phyloP scores from a whole-genome alignment of 2,888 invertebrate species.

The Meandrusa payeni region DNA sequence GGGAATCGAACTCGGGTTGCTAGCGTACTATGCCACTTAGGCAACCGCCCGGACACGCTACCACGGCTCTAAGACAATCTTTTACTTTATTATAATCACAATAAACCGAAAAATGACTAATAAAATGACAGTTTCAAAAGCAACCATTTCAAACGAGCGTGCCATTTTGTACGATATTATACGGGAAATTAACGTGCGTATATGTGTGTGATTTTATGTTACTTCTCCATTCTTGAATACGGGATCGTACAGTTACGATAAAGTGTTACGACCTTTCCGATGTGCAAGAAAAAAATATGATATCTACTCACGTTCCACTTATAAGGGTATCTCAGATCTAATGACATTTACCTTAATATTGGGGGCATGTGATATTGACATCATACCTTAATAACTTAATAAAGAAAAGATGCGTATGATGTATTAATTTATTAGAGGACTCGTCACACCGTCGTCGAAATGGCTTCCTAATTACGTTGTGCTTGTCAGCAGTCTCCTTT shows the following conservation, averaged over 20 bases:
- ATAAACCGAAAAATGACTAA: no score
- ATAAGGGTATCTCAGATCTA: slow-evolving; percentile 45
- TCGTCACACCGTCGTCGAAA: slow-evolving; percentile 11
- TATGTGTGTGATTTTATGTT: slow-evolving; percentile 71
- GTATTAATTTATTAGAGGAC: slow-evolving; percentile 20
- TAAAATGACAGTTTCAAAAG: no score
- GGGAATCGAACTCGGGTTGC: no score
- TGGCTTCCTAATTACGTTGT: slow-evolving; percentile 18
- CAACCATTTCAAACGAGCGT: no score
- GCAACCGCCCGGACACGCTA: no score
- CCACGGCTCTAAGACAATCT: no score
- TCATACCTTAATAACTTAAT: slow-evolving; percentile 23
- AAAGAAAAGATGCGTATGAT: slow-evolving; percentile 21
- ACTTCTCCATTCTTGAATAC: slow-evolving; percentile 60
- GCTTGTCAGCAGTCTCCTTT: slow-evolving; percentile 4
- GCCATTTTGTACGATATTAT: slow-evolving; percentile 56
- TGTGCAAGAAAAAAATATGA: slow-evolving; percentile 51
- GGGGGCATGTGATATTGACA: slow-evolving; percentile 34
- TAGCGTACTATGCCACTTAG: no score
- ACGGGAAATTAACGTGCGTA: slow-evolving; percentile 43
- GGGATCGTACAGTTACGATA: slow-evolving; percentile 65
- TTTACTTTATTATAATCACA: no score
- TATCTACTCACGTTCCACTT: slow-evolving; percentile 41
- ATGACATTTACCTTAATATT: slow-evolving; percentile 57
- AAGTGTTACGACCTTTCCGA: slow-evolving; percentile 54